Base-by-base conservation (phyloP, 92 coral and sea anemone genomes). In the Palythoa caribaeorum region DNA sequence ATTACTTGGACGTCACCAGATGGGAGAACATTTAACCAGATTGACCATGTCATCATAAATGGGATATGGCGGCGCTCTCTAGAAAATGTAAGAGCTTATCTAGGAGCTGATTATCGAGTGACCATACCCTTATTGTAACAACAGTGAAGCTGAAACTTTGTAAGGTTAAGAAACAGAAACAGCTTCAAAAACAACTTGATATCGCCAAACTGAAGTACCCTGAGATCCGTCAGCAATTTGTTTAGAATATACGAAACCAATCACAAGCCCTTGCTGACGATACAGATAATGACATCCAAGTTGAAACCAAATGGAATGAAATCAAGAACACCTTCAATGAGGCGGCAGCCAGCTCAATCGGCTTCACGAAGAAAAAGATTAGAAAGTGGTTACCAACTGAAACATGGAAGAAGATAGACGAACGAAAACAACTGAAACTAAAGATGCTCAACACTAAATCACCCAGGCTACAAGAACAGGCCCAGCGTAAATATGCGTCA, bases 1-100 rank as follows among this genome's bases (percentile, higher is more conserved):
- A 11, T 6, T 14, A 66, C 77, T 11, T 83, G 87, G 87, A 66
- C 13, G 19, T 83, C 87, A 16, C 87, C 87, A 37, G 76, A 83
- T 65, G 60, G 76, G 6, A 37, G 19, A 13, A 83, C 87, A 13
- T 5, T 21, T 15, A 83, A 81, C 86, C 85, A 79, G 73, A 79
- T 79, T 38, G 85, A 79, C 85, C 72, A 57, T 39, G 39, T 59
- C 14, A 57, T 35, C 11, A 59, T 54, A 8, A 57, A 79, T 38
- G 15, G 37, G 36, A 78, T 16, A 66, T 78, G 69, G 83, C 17
- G 69, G 14, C 37, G 83, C 17, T 78, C 69, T n/a, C 83, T 78
- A 13, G 44, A 14, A 15, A 40, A 78, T 78, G 83, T 78, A 17
- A 20, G 69, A 35, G 85, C 37, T 17, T 55, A 37, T 54, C 38